Evolutionary conservation across 2,888 invertebrate species (phyloP).

Genomic region (Spialia ferax): DNA sequence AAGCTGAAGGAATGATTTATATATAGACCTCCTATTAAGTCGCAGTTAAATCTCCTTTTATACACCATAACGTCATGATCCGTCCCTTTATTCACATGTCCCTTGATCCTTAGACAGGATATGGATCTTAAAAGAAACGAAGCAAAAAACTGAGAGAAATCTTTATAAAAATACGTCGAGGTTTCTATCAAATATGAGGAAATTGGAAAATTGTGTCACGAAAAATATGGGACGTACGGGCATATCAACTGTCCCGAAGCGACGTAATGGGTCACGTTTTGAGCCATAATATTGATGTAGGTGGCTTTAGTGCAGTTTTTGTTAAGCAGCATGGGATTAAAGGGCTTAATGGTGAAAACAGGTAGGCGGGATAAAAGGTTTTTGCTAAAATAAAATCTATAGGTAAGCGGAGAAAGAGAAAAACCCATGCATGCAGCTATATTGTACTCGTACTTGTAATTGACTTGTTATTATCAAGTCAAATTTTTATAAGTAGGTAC

Average conservation of each 20-base stretch:
- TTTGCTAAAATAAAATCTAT: neutral
- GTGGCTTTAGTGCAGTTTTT: neutral
- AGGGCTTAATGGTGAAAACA: neutral
- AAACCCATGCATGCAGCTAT: too few relatives aligned
- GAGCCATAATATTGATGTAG: neutral
- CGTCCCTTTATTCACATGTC: neutral
- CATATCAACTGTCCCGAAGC: neutral
- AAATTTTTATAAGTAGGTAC: too few relatives aligned
- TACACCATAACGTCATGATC: too few relatives aligned
- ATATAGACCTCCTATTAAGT: too few relatives aligned
- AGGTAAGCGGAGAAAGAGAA: neutral
- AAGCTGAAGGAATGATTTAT: too few relatives aligned
- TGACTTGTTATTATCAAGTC: too few relatives aligned
- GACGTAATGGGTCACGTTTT: slow-evolving; percentile 7
- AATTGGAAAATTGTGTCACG: slow-evolving; percentile 13
- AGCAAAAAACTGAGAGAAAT: neutral
- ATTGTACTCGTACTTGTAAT: too few relatives aligned
- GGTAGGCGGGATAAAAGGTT: too few relatives aligned
- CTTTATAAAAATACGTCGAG: neutral
- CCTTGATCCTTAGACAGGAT: neutral
- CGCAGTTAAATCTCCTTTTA: too few relatives aligned
- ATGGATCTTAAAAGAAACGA: neutral
- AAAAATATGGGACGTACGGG: neutral
- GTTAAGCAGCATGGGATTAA: neutral
- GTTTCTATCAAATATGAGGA: neutral